Evolutionary conservation across 2,888 invertebrate genomes (phyloP), one percentile per base, ranked within the genome.

Genomic region (Ecdyonurus torrentis): DNA sequence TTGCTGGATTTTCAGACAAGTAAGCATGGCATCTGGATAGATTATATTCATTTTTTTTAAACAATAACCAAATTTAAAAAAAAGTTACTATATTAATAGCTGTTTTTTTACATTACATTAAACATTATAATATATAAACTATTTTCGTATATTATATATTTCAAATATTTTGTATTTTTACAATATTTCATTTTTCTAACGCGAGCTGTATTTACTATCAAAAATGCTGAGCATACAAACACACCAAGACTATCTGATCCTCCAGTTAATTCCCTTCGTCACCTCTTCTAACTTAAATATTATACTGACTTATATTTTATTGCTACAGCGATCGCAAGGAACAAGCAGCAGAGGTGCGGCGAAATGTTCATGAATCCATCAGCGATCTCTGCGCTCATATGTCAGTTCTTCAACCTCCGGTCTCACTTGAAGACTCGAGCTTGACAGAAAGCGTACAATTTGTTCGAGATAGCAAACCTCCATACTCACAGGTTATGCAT

Each of bases 1-100:
- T 89, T 2, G 84, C 87, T 71, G 90, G 88, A 61, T 90, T 87
- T 69, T 81, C 83, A 19, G 78, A 83, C 19, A 80, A 81, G 89
- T 89, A 78, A 77, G 79, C n/a, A n/a, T n/a, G n/a, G n/a, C n/a
- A n/a, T n/a, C n/a, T n/a, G n/a, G n/a, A n/a, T n/a, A n/a, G n/a
- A n/a, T n/a, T n/a, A n/a, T n/a, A n/a, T n/a, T n/a, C n/a, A n/a
- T n/a, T n/a, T n/a, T n/a, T n/a, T n/a, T n/a, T n/a, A n/a, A n/a
- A n/a, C n/a, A n/a, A n/a, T n/a, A n/a, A n/a, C n/a, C n/a, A n/a
- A n/a, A n/a, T n/a, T n/a, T n/a, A n/a, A n/a, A n/a, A n/a, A n/a
- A n/a, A n/a, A n/a, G n/a, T n/a, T n/a, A n/a, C n/a, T n/a, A n/a
- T n/a, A n/a, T n/a, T n/a, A n/a, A n/a, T n/a, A n/a, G n/a, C n/a